phyloP scores from a whole-genome alignment of 2,113 vertebrate species.

The Baryphthengus martii region DNA sequence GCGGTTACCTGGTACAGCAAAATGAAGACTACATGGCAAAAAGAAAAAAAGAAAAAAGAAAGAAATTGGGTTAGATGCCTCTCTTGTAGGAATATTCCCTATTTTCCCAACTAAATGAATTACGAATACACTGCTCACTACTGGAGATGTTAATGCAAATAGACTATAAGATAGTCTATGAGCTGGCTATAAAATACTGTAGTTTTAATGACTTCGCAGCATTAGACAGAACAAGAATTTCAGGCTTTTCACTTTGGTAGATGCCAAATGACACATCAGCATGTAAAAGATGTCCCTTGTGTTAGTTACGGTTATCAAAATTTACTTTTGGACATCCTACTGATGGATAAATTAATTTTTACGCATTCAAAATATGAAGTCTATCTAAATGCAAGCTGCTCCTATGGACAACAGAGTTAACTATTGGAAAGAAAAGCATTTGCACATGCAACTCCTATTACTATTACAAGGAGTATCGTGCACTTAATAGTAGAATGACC shows the following conservation, averaged over 20 bases:
- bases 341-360: neutral
- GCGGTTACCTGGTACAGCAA: constrained; percentile 48
- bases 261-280: neutral
- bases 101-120: neutral
- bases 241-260: neutral
- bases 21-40: neutral
- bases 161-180: neutral
- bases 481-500: neutral
- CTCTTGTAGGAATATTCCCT: neutral
- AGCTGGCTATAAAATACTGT: neutral
- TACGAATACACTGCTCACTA: neutral
- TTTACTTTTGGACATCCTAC: constrained; percentile 4
- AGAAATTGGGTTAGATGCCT: constrained; percentile 25
- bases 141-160: neutral
- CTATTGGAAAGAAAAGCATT: constrained; percentile 27
- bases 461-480: constrained; percentile 31
- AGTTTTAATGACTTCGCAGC: neutral
- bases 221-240: constrained; percentile 8
- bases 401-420: neutral
- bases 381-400: constrained; percentile 23
- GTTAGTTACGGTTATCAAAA: neutral
- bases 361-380: constrained; percentile 2
- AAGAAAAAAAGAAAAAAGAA: neutral
- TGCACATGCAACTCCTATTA: constrained; percentile 46
- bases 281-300: neutral